A percentile compares a stretch with the other conserved stretches of the same genome.
phyloP scores from a whole-genome alignment of 2,888 invertebrate species.

The Oscheius sp. region DNA sequence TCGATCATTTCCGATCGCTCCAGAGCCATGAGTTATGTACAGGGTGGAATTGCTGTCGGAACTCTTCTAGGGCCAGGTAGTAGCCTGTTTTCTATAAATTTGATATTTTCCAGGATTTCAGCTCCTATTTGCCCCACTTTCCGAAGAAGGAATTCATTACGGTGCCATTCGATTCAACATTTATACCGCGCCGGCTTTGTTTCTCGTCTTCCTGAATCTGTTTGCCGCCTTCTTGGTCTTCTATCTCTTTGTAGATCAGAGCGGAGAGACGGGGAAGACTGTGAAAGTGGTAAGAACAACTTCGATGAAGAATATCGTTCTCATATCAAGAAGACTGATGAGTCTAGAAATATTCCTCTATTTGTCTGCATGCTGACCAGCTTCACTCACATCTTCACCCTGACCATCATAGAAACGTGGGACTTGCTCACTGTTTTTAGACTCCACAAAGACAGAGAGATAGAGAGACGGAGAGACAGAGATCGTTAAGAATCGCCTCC shows the following conservation, averaged over 20 bases:
- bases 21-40: slow-evolving; percentile 50
- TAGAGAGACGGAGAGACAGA: neutral
- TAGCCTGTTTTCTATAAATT: neutral
- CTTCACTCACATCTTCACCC: slow-evolving; percentile 48
- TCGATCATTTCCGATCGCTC: slow-evolving; percentile 51
- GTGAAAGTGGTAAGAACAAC: no score
- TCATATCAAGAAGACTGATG: slow-evolving; percentile 48
- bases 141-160: slow-evolving; percentile 40
- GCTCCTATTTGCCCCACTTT: slow-evolving; percentile 52
- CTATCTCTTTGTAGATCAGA: slow-evolving; percentile 9
- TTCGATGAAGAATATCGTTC: no score
- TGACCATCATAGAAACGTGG: slow-evolving; percentile 42
- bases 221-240: slow-evolving; percentile 41
- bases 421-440: neutral
- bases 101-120: slow-evolving; percentile 28
- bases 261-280: no score
- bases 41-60: slow-evolving; percentile 57
- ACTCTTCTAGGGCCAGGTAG: slow-evolving; percentile 54
- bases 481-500: slow-evolving; percentile 44
- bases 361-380: slow-evolving; percentile 42
- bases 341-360: slow-evolving; percentile 29
- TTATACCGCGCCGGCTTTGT: slow-evolving; percentile 54
- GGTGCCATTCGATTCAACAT: slow-evolving; percentile 47
- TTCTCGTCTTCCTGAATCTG: slow-evolving; percentile 43
- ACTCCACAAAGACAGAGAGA: no score